Percentiles rank a stretch among this genome's conserved stretches.
Evolutionary conservation across 1,140 invertebrate genomes (phyloP).

Genomic region (Drosophila littoralis): DNA sequence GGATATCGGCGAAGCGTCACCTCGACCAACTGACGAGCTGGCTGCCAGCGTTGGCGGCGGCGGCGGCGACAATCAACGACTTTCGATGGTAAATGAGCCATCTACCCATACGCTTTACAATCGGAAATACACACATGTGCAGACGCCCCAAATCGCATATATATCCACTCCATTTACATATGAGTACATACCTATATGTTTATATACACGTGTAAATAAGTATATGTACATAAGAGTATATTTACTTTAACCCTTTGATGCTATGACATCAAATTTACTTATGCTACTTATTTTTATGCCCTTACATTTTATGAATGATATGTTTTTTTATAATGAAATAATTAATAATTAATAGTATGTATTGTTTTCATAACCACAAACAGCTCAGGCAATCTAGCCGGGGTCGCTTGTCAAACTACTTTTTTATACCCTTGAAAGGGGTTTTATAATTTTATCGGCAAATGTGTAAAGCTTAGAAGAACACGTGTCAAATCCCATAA

Average conservation of each 20-base stretch:
- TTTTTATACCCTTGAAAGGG: too few relatives aligned
- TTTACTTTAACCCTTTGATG: background rate
- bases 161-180: conserved; percentile 2
- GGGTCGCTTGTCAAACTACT: too few relatives aligned
- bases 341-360: too few relatives aligned
- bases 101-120: conserved; percentile 64
- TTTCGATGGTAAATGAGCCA: conserved; percentile 71
- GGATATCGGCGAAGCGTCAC: conserved; percentile 23
- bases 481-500: too few relatives aligned
- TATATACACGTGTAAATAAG: conserved; percentile 21
- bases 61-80: conserved; percentile 42
- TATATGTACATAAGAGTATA: conserved; percentile 4
- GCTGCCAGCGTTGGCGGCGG: too few relatives aligned
- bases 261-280: background rate
- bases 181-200: background rate
- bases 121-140: conserved; percentile 54
- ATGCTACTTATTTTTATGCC: background rate
- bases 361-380: too few relatives aligned
- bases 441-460: too few relatives aligned
- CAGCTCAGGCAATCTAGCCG: too few relatives aligned
- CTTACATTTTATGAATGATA: background rate
- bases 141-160: conserved; percentile 35
- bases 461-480: too few relatives aligned
- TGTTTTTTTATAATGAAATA: too few relatives aligned
- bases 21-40: conserved; percentile 56